Base-by-base conservation (phyloP, 2,888 invertebrate genomes). In the Isoperla grammatica region DNA sequence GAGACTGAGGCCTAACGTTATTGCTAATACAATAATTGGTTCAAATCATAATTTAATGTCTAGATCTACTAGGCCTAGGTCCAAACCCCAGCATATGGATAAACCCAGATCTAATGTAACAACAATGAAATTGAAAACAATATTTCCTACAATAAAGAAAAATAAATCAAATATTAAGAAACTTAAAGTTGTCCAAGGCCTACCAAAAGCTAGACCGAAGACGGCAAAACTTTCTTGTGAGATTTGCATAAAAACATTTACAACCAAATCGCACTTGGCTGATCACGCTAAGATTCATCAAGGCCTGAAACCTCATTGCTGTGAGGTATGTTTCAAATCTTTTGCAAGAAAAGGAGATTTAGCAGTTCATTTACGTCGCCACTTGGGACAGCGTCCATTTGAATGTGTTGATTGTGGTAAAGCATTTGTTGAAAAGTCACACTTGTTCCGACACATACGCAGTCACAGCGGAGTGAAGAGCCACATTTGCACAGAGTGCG, bases 381-480 rank as follows among this genome's bases (percentile, higher is more conserved):
- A 84, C 69, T 77, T 79, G 0, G 81, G 81, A 4, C 78, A 80
- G 64, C 76, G 75, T 62, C 78, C 80, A 42, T 77, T 79, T 68
- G 67, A 64, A 9, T 84, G 84, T 68, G 63, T 69, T 4, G 64
- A 70, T n/a, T 84, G 84, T 69, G 75, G 74, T 8, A 75, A 63
- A 43, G 56, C 59, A 2, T 63, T 63, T 57, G 61, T 61, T 4
- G 61, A 59, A 11, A 63, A 61, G 22, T 43, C 56, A n/a, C 59
- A 63, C 15, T 56, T 63, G 4, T 12, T 59, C 9, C 37, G 63
- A 15, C 61, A 61, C 42, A 59, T 57, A n/a, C 55, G 49, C 22
- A 56, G 54, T 43, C 85, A 85, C 69, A 80, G 83, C 0, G 84
- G 83, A 2, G 83, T 82, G 67, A 78, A 82, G 63, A 81, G 83